A percentile compares a stretch with the other conserved stretches of the same genome.
phyloP scores from a whole-genome alignment of 1,140 invertebrate genomes.

The Littorina saxatilis region DNA sequence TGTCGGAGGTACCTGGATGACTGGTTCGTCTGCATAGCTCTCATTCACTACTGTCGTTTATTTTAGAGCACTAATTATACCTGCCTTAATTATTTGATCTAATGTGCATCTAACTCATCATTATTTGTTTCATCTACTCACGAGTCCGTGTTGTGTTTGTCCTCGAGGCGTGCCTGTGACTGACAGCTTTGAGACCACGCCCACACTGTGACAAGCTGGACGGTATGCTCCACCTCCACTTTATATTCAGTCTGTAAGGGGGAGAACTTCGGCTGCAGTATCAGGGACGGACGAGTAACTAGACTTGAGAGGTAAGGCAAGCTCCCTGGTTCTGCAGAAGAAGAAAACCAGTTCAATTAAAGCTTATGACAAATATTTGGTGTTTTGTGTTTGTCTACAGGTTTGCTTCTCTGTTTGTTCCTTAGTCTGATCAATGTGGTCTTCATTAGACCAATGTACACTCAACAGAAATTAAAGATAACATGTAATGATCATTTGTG shows the following conservation, averaged over 20 bases:
- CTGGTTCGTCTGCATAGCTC: too few species aligned
- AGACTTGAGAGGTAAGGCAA: slow-evolving; percentile 68
- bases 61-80: too few species aligned
- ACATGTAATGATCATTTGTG: too few species aligned
- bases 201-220: slow-evolving; percentile 65
- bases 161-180: slow-evolving; percentile 71
- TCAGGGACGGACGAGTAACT: slow-evolving; percentile 59
- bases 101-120: too few species aligned
- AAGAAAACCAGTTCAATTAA: slow-evolving; percentile 2
- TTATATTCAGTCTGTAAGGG: slow-evolving; percentile 64
- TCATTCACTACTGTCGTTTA: too few species aligned
- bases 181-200: slow-evolving; percentile 69
- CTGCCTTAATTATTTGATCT: too few species aligned
- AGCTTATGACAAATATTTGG: slow-evolving; percentile 1
- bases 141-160: slow-evolving; percentile 69
- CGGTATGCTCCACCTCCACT: slow-evolving; percentile 68
- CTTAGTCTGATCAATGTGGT: too few species aligned
- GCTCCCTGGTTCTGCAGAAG: slow-evolving; percentile 46
- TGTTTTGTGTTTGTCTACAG: too few species aligned
- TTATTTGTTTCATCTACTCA: too few species aligned
- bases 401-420: too few species aligned
- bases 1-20: too few species aligned
- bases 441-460: neutral
- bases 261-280: slow-evolving; percentile 67
- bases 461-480: neutral